Percentiles rank a stretch among this genome's conserved stretches.
Conservation (phyloP, 2,888 invertebrate species). For the Lepidonotus clava region DNA sequence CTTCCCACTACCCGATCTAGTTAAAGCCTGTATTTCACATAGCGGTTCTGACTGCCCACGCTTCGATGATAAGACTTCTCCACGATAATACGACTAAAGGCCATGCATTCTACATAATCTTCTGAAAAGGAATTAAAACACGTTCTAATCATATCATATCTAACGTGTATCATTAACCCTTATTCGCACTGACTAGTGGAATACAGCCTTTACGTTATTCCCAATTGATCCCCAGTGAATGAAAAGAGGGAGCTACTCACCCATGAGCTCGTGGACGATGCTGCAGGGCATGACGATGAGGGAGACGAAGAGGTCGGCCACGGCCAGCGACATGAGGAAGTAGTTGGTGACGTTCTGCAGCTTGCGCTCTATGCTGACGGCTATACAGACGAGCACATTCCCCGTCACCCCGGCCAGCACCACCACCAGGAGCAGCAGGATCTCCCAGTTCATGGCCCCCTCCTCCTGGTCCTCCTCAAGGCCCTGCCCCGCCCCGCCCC, state of each 20-base stretch:
- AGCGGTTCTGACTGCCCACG: too few species aligned
- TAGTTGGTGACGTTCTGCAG: conserved; percentile 98
- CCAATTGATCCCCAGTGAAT: background rate
- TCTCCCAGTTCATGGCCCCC: conserved; percentile 62
- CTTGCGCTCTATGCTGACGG: conserved; percentile 92
- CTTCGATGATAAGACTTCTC: too few species aligned
- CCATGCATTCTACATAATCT: too few species aligned
- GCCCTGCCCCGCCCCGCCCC: background rate
- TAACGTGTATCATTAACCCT: too few species aligned
- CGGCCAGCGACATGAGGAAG: conserved; percentile 94
- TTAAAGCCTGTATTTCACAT: too few species aligned
- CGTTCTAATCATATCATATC: background rate
- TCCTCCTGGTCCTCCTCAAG: background rate
- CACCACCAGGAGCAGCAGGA: conserved; percentile 88
- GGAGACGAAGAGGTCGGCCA: conserved; percentile 95
- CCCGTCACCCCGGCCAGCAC: conserved; percentile 94
- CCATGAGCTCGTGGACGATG: conserved; percentile 94
- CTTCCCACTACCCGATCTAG: too few species aligned
- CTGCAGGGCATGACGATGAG: conserved; percentile 97
- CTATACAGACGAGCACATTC: conserved; percentile 95
- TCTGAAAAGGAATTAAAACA: too few species aligned
- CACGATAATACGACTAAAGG: too few species aligned
- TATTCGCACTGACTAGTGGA: too few species aligned
- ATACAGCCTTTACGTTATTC: too few species aligned
- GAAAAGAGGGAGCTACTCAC: conserved; percentile 85